Evolutionary conservation across 1,140 invertebrate genomes (phyloP).

Genomic region (Bombus superbus): DNA sequence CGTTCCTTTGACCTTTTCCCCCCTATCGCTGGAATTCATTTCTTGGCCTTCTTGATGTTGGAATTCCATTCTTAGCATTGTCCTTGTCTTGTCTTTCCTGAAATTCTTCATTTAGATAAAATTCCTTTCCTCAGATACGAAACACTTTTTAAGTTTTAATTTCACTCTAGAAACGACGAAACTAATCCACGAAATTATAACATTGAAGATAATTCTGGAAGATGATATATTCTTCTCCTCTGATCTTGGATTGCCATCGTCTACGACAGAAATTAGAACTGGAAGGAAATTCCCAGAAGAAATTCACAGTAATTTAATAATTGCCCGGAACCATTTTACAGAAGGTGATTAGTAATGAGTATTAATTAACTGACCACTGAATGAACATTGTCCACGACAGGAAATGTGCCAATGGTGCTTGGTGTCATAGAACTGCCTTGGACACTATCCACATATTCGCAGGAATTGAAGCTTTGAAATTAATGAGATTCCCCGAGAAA

Average conservation of each 20-base stretch:
- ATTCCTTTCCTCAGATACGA: not conserved
- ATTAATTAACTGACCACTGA: not conserved
- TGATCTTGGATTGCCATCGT: not conserved
- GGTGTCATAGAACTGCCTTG: not conserved
- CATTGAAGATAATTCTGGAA: not conserved
- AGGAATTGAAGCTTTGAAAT: not conserved
- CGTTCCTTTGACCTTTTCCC: not conserved
- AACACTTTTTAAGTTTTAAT: not conserved
- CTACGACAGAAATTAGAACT: not conserved
- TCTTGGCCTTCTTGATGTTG: too few species aligned
- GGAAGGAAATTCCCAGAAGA: not conserved
- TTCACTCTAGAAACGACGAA: too few species aligned
- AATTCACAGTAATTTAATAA: not conserved
- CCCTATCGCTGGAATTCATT: not conserved
- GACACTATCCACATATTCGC: not conserved
- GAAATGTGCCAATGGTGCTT: not conserved
- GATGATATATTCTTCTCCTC: not conserved
- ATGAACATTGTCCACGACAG: not conserved
- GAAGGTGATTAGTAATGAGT: not conserved
- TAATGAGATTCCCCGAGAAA: not conserved
- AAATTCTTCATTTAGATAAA: not conserved
- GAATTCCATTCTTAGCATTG: too few species aligned
- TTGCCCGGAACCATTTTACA: not conserved
- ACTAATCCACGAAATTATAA: not conserved
- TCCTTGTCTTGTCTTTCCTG: too few species aligned